Conservation (phyloP, 2,797 vertebrate genomes). For the Bufotes viridis region DNA sequence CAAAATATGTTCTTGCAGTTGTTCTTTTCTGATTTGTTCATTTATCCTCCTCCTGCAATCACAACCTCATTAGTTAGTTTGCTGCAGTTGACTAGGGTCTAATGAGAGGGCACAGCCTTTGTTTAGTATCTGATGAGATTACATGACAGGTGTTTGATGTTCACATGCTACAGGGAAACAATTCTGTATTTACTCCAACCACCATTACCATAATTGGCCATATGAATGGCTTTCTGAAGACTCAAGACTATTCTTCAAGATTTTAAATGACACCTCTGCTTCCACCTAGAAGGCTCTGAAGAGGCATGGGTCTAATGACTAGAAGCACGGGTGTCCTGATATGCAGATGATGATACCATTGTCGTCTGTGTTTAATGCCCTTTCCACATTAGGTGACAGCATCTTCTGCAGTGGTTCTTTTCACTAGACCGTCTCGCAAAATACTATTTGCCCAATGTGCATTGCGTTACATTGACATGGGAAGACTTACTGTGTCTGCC, state of each 20-base stretch:
- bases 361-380: neutral
- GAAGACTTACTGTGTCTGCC: neutral
- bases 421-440: neutral
- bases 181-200: constrained; percentile 37
- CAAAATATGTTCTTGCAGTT: neutral
- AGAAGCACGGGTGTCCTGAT: neutral
- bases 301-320: neutral
- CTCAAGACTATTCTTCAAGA: neutral
- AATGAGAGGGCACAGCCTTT: constrained; percentile 54
- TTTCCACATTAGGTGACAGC: neutral
- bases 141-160: constrained; percentile 52
- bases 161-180: constrained; percentile 49
- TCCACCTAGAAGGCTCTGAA: neutral
- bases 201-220: constrained; percentile 52
- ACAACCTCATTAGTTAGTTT: constrained; percentile 47
- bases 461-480: neutral
- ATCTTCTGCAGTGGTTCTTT: neutral
- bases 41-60: constrained; percentile 29
- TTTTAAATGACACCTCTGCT: neutral
- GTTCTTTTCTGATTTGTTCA: constrained; percentile 37
- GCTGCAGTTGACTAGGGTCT: constrained; percentile 31
- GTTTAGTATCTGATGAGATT: constrained; percentile 53
- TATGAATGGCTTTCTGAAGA: constrained; percentile 36
- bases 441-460: no score
- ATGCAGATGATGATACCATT: neutral